These are phyloP conservation scores for Drosophila borealis DNA, from an alignment of 2,888 invertebrate genomes.

Conservation along the genomic window DNA sequence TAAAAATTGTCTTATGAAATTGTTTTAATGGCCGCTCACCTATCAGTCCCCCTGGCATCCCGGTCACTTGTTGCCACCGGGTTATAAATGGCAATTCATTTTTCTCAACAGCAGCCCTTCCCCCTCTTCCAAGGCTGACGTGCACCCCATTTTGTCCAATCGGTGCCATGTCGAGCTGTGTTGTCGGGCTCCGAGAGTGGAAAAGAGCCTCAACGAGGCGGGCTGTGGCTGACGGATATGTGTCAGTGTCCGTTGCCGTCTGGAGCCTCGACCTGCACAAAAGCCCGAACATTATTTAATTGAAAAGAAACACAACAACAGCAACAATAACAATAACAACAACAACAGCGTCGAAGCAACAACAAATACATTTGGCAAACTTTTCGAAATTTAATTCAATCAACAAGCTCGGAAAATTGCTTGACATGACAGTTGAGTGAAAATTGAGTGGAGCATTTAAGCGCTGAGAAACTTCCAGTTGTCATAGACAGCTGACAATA, in stretches of 20 bases:
- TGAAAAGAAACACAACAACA: constrained; percentile 64
- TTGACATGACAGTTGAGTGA: constrained; percentile 44
- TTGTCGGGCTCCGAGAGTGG: constrained; percentile 37
- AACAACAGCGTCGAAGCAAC: constrained; percentile 16
- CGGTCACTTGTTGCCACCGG: constrained; percentile 59
- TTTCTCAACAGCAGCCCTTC: constrained; percentile 41
- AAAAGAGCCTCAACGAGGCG: constrained; percentile 14
- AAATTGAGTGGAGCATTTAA: constrained; percentile 52
- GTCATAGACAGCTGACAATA: constrained; percentile 27
- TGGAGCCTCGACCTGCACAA: constrained; percentile 34
- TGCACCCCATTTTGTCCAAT: constrained; percentile 23
- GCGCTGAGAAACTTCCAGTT: constrained; percentile 24
- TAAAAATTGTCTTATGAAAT: constrained; percentile 53
- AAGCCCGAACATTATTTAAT: constrained; percentile 68
- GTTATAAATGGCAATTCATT: constrained; percentile 72
- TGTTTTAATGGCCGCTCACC: constrained; percentile 51
- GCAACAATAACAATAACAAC: constrained; percentile 32
- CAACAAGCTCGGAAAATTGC: constrained; percentile 49
- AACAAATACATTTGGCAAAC: constrained; percentile 53
- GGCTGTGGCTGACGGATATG: constrained; percentile 58
- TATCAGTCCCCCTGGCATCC: constrained; percentile 7
- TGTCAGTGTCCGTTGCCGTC: constrained; percentile 44
- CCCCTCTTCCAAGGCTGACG: neutral
- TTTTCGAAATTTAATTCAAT: constrained; percentile 72
- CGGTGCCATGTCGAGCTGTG: constrained; percentile 19